A percentile compares a stretch with the other conserved stretches of the same genome.
Evolutionary conservation across 2,888 invertebrate genomes (phyloP).

Genomic region (Eledone cirrhosa): DNA sequence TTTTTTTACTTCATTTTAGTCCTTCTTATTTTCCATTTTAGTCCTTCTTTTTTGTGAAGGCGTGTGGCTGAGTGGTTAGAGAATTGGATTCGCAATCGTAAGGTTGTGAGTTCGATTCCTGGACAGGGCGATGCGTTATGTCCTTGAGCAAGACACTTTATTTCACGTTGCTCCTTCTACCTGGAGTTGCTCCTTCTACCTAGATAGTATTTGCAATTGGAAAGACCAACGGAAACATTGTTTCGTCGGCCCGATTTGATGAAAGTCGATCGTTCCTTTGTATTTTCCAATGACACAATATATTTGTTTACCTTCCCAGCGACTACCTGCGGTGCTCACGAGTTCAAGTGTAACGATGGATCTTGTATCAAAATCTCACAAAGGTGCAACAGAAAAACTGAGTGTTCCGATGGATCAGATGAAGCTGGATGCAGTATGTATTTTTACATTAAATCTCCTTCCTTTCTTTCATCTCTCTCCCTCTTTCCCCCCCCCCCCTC

Average conservation of each 20-base stretch:
- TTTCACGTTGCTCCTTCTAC: too few species aligned
- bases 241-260: too few species aligned
- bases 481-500: neutral
- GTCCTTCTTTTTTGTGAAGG: too few species aligned
- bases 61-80: too few species aligned
- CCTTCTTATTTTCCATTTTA: too few species aligned
- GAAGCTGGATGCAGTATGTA: conserved; percentile 85
- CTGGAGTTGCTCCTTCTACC: too few species aligned
- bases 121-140: too few species aligned
- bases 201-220: neutral
- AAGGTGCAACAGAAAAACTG: conserved; percentile 62
- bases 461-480: neutral
- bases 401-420: conserved; percentile 80
- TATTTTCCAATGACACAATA: neutral
- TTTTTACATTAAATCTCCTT: neutral
- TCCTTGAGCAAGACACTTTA: too few species aligned
- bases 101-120: too few species aligned
- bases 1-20: too few species aligned
- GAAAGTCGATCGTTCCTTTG: neutral
- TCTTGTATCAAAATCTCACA: conserved; percentile 48
- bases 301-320: neutral
- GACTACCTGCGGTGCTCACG: conserved; percentile 53
- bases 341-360: conserved; percentile 77
- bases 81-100: too few species aligned
- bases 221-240: too few species aligned